These are phyloP conservation scores for Cylas formicarius DNA, from an alignment of 1,140 invertebrate species.

Conservation along the genomic window DNA sequence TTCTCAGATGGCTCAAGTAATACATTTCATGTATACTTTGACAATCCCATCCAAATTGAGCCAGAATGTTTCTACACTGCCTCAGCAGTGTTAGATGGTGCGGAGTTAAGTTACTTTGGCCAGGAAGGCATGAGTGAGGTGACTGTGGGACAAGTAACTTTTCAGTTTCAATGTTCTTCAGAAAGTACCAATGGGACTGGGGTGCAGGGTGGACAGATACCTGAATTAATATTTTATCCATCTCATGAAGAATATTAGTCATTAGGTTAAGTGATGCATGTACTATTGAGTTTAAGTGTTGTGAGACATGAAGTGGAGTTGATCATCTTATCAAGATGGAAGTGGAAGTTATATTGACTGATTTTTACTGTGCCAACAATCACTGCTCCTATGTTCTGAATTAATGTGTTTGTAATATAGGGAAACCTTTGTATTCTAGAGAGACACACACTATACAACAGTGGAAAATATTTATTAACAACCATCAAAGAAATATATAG, in stretches of 20 bases:
- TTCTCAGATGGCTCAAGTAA: slow-evolving; percentile 90
- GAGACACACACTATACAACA: too few species aligned
- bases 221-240: slow-evolving; percentile 87
- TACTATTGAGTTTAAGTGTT: too few species aligned
- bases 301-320: too few species aligned
- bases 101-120: slow-evolving; percentile 90
- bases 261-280: too few species aligned
- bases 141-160: slow-evolving; percentile 79
- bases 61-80: slow-evolving; percentile 87
- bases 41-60: slow-evolving; percentile 84
- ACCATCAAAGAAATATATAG: too few species aligned
- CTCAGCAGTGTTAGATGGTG: slow-evolving; percentile 81
- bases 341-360: too few species aligned
- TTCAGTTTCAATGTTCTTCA: slow-evolving; percentile 90
- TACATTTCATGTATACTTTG: slow-evolving; percentile 89
- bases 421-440: too few species aligned
- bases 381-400: too few species aligned
- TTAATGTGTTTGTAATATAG: too few species aligned
- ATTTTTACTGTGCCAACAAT: too few species aligned
- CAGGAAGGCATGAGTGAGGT: slow-evolving; percentile 91
- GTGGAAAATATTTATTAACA: too few species aligned
- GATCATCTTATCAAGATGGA: too few species aligned
- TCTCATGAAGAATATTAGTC: slow-evolving; percentile 49
- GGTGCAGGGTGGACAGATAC: slow-evolving; percentile 90
- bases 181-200: slow-evolving; percentile 92